phyloP scores from a whole-genome alignment of 64 coral and sea anemone genomes.

The Cladopsammia gracilis region DNA sequence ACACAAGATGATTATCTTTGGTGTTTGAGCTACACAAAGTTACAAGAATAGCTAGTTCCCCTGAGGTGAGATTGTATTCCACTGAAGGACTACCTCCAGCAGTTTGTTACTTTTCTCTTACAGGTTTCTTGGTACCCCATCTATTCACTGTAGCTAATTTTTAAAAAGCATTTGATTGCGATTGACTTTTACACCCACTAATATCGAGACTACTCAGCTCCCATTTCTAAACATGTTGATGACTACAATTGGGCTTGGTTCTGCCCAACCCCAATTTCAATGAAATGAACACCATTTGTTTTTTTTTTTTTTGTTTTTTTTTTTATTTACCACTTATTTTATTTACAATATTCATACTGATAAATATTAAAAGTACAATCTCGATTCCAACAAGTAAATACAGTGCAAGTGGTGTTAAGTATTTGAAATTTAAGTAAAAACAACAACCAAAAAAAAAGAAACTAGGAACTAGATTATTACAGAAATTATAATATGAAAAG shows the following conservation, averaged over 20 bases:
- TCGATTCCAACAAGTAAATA: no score
- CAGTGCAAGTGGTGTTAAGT: no score
- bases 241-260: neutral
- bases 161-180: neutral
- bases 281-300: neutral
- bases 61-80: neutral
- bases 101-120: slow-evolving; percentile 1
- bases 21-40: neutral
- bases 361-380: no score
- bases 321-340: no score
- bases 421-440: no score
- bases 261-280: neutral
- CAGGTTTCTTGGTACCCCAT: neutral
- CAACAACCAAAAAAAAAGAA: no score
- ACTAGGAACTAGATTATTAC: no score
- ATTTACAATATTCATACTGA: no score
- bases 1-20: neutral
- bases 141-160: slow-evolving; percentile 14
- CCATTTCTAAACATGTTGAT: slow-evolving; percentile 8
- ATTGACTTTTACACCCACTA: neutral
- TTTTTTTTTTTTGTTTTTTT: no score
- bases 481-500: no score
- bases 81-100: neutral
- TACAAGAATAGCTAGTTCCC: neutral
- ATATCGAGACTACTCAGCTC: neutral